These are phyloP conservation scores for Acanthiza pusilla DNA, from an alignment of 2,797 vertebrate genomes.

Conservation along the genomic window DNA sequence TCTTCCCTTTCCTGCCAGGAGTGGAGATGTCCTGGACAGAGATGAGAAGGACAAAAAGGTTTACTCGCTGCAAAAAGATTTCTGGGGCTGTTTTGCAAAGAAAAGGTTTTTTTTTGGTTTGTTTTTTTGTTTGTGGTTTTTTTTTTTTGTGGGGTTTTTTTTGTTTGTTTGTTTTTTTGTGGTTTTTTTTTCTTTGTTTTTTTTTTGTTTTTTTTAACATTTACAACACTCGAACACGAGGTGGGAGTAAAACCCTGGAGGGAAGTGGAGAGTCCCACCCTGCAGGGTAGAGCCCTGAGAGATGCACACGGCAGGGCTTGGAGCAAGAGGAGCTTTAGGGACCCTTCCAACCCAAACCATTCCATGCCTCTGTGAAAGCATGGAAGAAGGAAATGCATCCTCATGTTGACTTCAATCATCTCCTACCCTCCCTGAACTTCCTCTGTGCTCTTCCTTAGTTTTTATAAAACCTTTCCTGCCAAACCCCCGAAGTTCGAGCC, in stretches of 20 bases:
- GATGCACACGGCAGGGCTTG: neutral
- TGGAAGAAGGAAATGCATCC: neutral
- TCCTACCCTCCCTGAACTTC: neutral
- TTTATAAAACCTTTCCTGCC: neutral
- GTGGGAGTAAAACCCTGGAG: neutral
- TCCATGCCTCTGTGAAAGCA: fast-evolving
- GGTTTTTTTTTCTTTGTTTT: no score
- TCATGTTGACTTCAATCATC: neutral
- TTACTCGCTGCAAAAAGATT: neutral
- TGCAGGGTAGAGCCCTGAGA: neutral
- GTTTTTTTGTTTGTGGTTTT: neutral
- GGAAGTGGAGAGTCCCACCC: neutral
- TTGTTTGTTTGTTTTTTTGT: no score
- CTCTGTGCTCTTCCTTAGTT: neutral
- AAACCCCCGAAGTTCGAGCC: neutral
- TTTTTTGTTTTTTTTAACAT: neutral
- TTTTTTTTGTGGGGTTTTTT: no score
- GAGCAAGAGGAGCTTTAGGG: neutral
- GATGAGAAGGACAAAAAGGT: neutral
- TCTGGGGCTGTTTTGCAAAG: neutral
- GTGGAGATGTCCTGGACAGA: neutral
- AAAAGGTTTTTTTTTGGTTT: neutral
- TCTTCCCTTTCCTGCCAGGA: neutral
- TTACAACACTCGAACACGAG: neutral
- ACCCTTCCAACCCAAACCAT: neutral